These are phyloP conservation scores for Malthinus seriepunctatus DNA, from an alignment of 2,888 invertebrate species.

Conservation along the genomic window DNA sequence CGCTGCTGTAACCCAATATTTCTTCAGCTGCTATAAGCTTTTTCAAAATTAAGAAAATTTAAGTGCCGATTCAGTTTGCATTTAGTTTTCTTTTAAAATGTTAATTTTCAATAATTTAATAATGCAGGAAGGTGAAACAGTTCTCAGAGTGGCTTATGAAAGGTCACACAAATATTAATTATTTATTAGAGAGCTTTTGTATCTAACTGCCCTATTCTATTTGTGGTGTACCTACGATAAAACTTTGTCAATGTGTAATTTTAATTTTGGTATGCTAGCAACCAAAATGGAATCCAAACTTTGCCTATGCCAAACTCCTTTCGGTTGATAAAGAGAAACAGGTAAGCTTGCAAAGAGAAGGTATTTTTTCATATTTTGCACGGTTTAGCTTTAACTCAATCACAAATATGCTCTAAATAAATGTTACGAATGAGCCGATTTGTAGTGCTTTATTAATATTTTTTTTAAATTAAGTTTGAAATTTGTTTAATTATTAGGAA, in stretches of 20 bases:
- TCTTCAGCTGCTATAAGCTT: no score
- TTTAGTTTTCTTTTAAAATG: no score
- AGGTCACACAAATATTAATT: no score
- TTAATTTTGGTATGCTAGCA: conserved; percentile 38
- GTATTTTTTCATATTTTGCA: not conserved
- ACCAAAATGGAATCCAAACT: conserved; percentile 61
- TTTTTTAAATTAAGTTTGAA: not conserved
- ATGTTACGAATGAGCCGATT: conserved; percentile 22
- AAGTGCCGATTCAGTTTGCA: no score
- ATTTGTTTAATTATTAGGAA: conserved; percentile 48
- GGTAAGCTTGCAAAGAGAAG: conserved; percentile 26
- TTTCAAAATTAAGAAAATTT: no score
- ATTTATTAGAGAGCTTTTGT: no score
- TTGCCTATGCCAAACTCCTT: conserved; percentile 61
- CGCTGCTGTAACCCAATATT: no score
- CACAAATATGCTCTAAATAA: not conserved
- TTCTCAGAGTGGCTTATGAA: no score
- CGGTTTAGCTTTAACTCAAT: not conserved
- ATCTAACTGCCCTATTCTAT: no score
- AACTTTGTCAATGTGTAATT: not conserved
- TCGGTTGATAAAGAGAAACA: conserved; percentile 44
- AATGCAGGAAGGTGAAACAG: no score
- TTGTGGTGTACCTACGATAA: no score
- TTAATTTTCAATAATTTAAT: no score
- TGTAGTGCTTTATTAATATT: conserved; percentile 10